phyloP scores from a whole-genome alignment of 2,113 vertebrate genomes.

The Eolophus roseicapilla region DNA sequence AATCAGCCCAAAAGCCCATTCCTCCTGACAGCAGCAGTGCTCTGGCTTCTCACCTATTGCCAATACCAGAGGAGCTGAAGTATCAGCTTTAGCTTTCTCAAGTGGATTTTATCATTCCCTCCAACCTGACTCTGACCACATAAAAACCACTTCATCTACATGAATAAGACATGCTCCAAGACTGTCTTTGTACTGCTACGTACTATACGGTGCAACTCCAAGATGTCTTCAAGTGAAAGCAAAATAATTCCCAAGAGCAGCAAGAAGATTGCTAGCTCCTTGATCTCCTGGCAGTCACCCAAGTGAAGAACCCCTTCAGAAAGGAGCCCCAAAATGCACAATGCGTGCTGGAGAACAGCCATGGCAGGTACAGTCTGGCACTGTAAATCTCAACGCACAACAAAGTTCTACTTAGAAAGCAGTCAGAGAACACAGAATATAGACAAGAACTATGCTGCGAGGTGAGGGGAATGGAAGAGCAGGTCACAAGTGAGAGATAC shows the following conservation, averaged over 20 bases:
- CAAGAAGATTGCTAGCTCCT: not conserved
- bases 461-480: not conserved
- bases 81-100: not conserved
- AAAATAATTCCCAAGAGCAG: not conserved
- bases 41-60: not conserved
- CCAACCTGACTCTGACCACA: not conserved
- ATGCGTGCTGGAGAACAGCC: not conserved
- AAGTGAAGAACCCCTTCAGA: not conserved
- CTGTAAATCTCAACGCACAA: not conserved
- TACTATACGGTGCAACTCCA: not conserved
- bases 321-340: not conserved
- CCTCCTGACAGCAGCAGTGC: not conserved
- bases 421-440: too few species aligned
- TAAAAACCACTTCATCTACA: not conserved
- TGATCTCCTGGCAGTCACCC: not conserved
- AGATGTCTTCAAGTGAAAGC: not conserved
- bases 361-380: accelerated
- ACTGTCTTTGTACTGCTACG: not conserved
- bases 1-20: not conserved
- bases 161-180: not conserved
- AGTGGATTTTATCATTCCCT: not conserved
- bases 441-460: too few species aligned
- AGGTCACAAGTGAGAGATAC: not conserved
- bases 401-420: not conserved
- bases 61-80: not conserved